Evolutionary conservation across 2,797 vertebrate species (phyloP).

Genomic region (Bothrops alternatus): DNA sequence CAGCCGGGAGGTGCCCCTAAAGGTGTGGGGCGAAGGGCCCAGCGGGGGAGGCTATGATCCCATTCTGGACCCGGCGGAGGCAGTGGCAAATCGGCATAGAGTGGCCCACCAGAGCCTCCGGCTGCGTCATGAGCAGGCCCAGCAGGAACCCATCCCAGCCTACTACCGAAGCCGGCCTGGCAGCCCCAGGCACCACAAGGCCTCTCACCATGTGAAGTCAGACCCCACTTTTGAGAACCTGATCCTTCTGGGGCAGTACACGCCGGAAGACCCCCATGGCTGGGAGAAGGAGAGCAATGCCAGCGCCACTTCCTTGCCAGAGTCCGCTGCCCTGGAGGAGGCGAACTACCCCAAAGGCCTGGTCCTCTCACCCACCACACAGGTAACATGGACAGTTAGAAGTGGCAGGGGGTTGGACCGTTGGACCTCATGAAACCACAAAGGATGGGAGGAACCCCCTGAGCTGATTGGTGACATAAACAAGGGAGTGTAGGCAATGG

Average conservation of each 20-base stretch:
- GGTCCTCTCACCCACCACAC: not conserved
- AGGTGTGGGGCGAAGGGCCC: slow-evolving; percentile 44
- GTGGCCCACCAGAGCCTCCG: not conserved
- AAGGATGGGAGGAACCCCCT: not conserved
- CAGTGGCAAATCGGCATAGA: not conserved
- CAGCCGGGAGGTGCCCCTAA: not conserved
- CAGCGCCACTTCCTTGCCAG: not conserved
- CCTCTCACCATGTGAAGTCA: not conserved
- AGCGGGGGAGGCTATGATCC: not conserved
- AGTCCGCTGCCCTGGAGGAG: slow-evolving; percentile 10
- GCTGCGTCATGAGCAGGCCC: not conserved
- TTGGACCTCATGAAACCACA: not conserved
- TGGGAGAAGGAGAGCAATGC: slow-evolving; percentile 54
- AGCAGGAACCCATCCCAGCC: slow-evolving; percentile 46
- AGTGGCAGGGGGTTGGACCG: not conserved
- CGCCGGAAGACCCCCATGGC: not conserved
- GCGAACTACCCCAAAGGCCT: slow-evolving; percentile 7
- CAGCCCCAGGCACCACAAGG: slow-evolving; percentile 41
- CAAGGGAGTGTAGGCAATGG: not conserved
- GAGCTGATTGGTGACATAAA: not conserved
- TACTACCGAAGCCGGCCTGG: slow-evolving; percentile 26
- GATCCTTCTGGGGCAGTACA: slow-evolving; percentile 49
- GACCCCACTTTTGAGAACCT: slow-evolving; percentile 49
- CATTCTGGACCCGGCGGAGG: not conserved
- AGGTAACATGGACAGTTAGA: slow-evolving; percentile 46